phyloP scores from a whole-genome alignment of 2,888 invertebrate species.

The Euspilapteryx auroguttella region DNA sequence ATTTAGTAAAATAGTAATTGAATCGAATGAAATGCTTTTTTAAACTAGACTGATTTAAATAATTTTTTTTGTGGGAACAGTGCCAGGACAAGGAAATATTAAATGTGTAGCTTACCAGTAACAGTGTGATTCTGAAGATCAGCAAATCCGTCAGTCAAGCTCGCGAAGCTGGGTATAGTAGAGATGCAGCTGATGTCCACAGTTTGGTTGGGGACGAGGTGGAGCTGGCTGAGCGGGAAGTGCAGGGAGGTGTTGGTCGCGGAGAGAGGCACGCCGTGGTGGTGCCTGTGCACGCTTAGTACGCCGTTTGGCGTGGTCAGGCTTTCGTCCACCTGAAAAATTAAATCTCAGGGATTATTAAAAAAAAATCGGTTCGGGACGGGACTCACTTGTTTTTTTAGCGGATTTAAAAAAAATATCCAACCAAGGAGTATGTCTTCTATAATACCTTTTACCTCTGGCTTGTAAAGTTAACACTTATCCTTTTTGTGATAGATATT shows the following conservation, averaged over 20 bases:
- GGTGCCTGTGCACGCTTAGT: slow-evolving; percentile 30
- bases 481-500: no score
- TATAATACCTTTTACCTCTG: no score
- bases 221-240: slow-evolving; percentile 70
- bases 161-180: slow-evolving; percentile 76
- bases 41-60: neutral
- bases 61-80: no score
- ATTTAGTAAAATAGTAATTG: neutral
- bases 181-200: slow-evolving; percentile 75
- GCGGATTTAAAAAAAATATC: no score
- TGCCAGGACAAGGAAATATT: neutral
- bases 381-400: no score
- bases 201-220: slow-evolving; percentile 69
- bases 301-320: slow-evolving; percentile 42
- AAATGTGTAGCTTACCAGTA: slow-evolving; percentile 57
- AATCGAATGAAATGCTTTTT: neutral
- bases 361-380: no score
- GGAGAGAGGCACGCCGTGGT: slow-evolving; percentile 40
- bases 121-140: slow-evolving; percentile 73
- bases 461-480: no score
- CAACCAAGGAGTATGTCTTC: no score
- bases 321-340: slow-evolving; percentile 37
- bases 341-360: no score
- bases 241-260: slow-evolving; percentile 55
- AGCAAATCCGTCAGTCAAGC: slow-evolving; percentile 68